Evolutionary conservation across 2,797 vertebrate species (phyloP).

Genomic region (Holocentrus rufus): DNA sequence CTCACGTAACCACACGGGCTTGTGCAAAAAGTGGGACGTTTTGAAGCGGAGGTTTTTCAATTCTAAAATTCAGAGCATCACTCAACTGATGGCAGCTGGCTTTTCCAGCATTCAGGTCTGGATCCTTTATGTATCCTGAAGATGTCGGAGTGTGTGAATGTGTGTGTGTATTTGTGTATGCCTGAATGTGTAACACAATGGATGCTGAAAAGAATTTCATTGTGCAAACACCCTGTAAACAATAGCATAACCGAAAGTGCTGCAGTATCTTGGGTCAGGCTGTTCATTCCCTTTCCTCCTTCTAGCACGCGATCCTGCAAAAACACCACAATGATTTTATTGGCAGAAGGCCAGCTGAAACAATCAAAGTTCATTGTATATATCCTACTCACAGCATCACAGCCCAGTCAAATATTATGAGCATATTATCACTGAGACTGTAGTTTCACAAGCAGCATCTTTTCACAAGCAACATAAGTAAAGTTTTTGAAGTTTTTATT

Average conservation of each 20-base stretch:
- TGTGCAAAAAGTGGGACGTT: background rate
- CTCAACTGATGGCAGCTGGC: too few species aligned
- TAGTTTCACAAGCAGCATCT: background rate
- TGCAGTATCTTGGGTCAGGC: background rate
- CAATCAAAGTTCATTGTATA: slow-evolving; percentile 26
- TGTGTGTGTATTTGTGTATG: background rate
- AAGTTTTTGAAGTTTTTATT: background rate
- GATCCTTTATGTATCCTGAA: background rate
- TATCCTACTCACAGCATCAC: slow-evolving; percentile 23
- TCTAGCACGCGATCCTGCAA: slow-evolving; percentile 20
- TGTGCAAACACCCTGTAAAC: background rate
- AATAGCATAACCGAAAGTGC: slow-evolving; percentile 12
- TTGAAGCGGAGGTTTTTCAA: background rate
- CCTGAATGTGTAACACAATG: slow-evolving; percentile 40
- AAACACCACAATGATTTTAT: slow-evolving; percentile 34
- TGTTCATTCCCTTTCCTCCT: slow-evolving; percentile 44
- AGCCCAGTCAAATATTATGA: background rate
- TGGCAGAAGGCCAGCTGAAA: slow-evolving; percentile 18
- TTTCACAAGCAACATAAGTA: background rate
- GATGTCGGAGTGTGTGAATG: background rate
- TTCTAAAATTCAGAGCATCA: background rate
- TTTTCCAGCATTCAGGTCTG: too few species aligned
- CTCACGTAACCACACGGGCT: background rate
- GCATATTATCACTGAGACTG: background rate
- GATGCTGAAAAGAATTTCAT: slow-evolving; percentile 21